A percentile compares a stretch with the other conserved stretches of the same genome.
Evolutionary conservation across 2,113 vertebrate species (phyloP).

Genomic region (Hemibagrus wyckioides): DNA sequence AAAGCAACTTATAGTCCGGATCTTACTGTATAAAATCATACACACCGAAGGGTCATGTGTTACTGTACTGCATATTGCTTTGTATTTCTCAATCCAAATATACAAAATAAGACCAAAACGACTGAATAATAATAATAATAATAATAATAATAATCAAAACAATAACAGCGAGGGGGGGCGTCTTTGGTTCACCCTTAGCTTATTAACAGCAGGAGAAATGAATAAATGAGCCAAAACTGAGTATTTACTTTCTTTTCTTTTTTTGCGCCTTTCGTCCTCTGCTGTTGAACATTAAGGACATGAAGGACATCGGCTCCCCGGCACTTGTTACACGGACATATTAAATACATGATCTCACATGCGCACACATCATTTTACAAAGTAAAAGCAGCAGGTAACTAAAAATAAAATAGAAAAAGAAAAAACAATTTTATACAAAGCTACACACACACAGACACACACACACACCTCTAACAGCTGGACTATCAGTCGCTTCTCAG

Average conservation of each 20-base stretch:
- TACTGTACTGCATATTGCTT: constrained; percentile 56
- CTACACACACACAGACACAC: background rate
- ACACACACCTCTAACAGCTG: background rate
- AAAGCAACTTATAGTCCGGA: background rate
- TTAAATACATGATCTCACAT: constrained; percentile 52
- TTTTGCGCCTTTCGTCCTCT: background rate
- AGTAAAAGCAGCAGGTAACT: constrained; percentile 58
- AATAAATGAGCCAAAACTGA: constrained; percentile 9
- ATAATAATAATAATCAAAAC: too few species aligned
- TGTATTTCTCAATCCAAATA: constrained; percentile 29
- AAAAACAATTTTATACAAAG: background rate
- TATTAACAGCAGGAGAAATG: constrained; percentile 46
- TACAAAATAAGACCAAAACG: constrained; percentile 33
- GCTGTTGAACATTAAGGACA: constrained; percentile 6
- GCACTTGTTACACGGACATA: constrained; percentile 47
- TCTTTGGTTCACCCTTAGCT: constrained; percentile 65
- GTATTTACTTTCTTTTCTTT: background rate
- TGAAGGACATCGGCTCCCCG: background rate
- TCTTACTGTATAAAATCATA: background rate
- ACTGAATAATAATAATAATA: constrained; percentile 49
- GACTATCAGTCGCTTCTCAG: background rate
- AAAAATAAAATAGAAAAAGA: constrained; percentile 39
- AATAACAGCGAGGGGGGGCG: background rate
- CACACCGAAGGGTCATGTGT: constrained; percentile 46
- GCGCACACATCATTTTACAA: constrained; percentile 48